phyloP scores from a whole-genome alignment of 2,888 invertebrate species.

The Brachyptera risi region DNA sequence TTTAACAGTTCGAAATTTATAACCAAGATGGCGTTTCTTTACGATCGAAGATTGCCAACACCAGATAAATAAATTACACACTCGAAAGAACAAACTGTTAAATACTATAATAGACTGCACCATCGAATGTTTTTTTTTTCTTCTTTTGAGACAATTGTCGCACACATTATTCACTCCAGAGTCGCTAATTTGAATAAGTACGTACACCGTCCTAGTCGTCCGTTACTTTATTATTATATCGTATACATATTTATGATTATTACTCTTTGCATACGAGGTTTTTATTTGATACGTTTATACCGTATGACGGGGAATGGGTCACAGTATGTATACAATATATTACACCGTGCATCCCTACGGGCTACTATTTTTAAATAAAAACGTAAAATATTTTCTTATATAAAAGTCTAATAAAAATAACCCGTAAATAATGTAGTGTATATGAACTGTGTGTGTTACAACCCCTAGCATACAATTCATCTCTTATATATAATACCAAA shows the following conservation, averaged over 20 bases:
- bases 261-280: too few species aligned
- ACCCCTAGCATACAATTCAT: conserved; percentile 16
- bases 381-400: conserved; percentile 21
- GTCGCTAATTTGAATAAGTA: conserved; percentile 17
- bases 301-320: too few species aligned
- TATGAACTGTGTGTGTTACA: conserved; percentile 5
- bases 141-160: conserved; percentile 14
- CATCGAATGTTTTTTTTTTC: not conserved
- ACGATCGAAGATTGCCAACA: conserved; percentile 14
- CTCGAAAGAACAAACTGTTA: too few species aligned
- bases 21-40: not conserved
- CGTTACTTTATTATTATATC: not conserved
- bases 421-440: conserved; percentile 17
- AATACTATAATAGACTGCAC: not conserved
- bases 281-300: too few species aligned
- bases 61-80: not conserved
- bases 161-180: not conserved
- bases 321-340: conserved; percentile 8
- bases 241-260: too few species aligned
- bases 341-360: conserved; percentile 1
- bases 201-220: too few species aligned
- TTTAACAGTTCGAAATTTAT: not conserved
- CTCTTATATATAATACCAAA: conserved; percentile 17
- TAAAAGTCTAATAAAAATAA: conserved; percentile 22
- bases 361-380: conserved; percentile 20